Conservation (phyloP, 2,888 invertebrate species). For the Timema podura region DNA sequence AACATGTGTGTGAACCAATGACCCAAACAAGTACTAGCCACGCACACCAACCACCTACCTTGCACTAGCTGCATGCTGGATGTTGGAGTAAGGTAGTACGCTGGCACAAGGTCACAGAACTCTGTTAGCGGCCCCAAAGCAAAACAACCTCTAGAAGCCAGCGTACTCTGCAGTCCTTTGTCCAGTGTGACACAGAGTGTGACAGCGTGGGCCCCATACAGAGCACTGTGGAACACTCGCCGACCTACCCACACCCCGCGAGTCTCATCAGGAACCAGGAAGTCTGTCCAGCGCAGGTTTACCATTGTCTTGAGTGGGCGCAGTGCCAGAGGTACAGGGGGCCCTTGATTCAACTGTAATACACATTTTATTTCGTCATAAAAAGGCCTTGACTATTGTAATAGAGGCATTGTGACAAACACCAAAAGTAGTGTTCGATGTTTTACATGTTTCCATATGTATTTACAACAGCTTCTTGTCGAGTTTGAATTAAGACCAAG, state of each 20-base stretch:
- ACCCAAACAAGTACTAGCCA: too few species aligned
- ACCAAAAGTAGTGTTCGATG: too few species aligned
- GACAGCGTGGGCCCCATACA: constrained; percentile 61
- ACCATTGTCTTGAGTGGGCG: constrained; percentile 68
- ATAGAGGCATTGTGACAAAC: too few species aligned
- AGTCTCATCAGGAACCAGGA: constrained; percentile 54
- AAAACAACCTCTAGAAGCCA: constrained; percentile 46
- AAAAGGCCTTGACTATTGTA: too few species aligned
- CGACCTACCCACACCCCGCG: constrained; percentile 59
- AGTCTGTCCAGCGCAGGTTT: constrained; percentile 71
- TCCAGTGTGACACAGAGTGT: constrained; percentile 65
- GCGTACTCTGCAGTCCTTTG: constrained; percentile 47
- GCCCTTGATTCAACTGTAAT: constrained; percentile 63
- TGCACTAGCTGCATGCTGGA: constrained; percentile 29
- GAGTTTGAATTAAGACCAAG: too few species aligned
- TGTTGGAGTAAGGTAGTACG: constrained; percentile 52
- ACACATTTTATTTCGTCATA: too few species aligned
- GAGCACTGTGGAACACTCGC: constrained; percentile 69
- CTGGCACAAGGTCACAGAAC: constrained; percentile 73
- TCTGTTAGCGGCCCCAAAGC: constrained; percentile 67
- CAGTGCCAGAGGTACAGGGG: constrained; percentile 61
- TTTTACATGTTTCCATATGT: too few species aligned
- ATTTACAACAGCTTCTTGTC: too few species aligned
- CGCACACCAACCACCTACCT: constrained; percentile 28
- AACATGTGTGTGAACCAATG: too few species aligned